Percentiles rank a stretch among this genome's conserved stretches.
phyloP scores from a whole-genome alignment of 2,113 vertebrate genomes.

The Plecturocebus donacophilus region DNA sequence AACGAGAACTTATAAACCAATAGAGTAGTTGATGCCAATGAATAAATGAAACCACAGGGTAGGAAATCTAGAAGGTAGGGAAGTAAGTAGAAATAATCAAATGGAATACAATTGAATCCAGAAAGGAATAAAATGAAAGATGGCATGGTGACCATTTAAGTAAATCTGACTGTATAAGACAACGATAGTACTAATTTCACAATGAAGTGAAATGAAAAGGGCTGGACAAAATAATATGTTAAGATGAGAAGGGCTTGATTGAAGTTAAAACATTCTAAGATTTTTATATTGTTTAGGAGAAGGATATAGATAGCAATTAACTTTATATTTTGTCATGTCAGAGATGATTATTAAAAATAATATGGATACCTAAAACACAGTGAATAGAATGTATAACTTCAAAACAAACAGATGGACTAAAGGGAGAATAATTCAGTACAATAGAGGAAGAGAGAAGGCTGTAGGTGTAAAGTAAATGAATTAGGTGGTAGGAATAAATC shows the following conservation, averaged over 20 bases:
- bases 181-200: background rate
- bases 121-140: background rate
- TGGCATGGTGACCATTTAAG: background rate
- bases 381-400: background rate
- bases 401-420: background rate
- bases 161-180: background rate
- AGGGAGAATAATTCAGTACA: background rate
- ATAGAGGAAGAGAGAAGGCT: background rate
- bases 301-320: background rate
- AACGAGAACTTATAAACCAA: background rate
- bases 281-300: constrained; percentile 14
- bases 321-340: background rate
- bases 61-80: background rate
- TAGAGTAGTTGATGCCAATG: background rate
- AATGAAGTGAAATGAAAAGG: background rate
- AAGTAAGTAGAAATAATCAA: background rate
- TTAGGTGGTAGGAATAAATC: background rate
- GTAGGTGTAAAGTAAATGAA: background rate
- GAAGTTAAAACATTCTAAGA: background rate
- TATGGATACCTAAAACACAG: background rate
- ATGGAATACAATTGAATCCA: background rate
- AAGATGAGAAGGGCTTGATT: background rate
- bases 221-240: background rate
- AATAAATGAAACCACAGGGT: background rate
- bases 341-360: background rate